phyloP scores from a whole-genome alignment of 1,140 invertebrate genomes.

The Aphidius ervi region DNA sequence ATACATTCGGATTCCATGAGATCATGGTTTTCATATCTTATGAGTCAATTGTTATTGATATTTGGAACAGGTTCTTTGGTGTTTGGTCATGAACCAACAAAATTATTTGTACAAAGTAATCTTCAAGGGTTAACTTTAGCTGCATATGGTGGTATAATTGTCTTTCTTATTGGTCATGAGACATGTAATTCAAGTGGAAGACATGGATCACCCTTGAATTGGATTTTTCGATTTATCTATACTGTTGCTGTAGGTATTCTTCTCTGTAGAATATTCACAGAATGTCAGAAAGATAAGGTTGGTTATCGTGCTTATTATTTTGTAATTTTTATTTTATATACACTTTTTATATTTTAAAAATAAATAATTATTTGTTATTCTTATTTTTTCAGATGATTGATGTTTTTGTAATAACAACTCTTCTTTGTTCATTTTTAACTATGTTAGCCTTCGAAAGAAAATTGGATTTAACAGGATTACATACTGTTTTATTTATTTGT shows the following conservation, averaged over 20 bases:
- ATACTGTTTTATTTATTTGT: conserved; percentile 73
- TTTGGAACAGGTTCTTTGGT: conserved; percentile 74
- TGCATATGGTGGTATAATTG: conserved; percentile 66
- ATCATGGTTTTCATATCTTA: conserved; percentile 82
- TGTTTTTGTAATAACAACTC: conserved; percentile 77
- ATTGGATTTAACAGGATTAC: conserved; percentile 84
- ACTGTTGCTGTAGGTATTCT: conserved; percentile 76
- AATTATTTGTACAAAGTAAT: conserved; percentile 50
- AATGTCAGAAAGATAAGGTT: conserved; percentile 58
- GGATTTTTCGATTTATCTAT: conserved; percentile 83
- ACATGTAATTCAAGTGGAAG: conserved; percentile 82
- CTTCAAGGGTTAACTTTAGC: conserved; percentile 58
- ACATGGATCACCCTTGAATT: conserved; percentile 81
- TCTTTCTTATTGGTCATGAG: conserved; percentile 74
- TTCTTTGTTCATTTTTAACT: conserved; percentile 77
- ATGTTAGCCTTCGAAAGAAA: conserved; percentile 93
- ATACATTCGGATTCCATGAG: conserved; percentile 74
- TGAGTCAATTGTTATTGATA: conserved; percentile 76
- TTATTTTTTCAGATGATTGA: conserved; percentile 63
- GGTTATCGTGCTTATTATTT: conserved; percentile 16
- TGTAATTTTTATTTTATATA: too few species aligned
- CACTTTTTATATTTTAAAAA: too few species aligned
- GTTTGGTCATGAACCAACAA: conserved; percentile 65
- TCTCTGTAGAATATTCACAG: conserved; percentile 64
- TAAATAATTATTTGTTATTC: too few species aligned